Conservation (phyloP, 2,113 vertebrate genomes). For the Colinus virginianus region DNA sequence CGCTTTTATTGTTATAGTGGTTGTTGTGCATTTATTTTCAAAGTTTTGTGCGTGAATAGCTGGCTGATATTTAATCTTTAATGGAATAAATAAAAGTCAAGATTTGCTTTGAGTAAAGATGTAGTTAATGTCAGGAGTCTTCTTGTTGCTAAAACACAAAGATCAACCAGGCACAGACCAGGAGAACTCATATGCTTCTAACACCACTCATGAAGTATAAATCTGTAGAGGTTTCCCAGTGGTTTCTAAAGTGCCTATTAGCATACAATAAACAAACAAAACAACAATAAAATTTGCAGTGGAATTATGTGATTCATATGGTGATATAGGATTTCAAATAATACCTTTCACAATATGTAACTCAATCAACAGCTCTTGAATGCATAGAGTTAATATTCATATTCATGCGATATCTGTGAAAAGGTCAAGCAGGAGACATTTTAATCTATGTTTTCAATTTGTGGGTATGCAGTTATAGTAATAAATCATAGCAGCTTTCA, state of each 20-base stretch:
- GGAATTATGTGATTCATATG: background rate
- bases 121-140: background rate
- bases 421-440: slow-evolving; percentile 54
- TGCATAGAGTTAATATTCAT: slow-evolving; percentile 26
- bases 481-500: slow-evolving; percentile 33
- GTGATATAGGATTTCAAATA: background rate
- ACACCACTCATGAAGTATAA: background rate
- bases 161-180: background rate
- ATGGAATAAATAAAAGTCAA: background rate
- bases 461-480: background rate
- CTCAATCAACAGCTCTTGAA: background rate
- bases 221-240: background rate
- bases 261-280: background rate
- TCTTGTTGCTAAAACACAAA: background rate
- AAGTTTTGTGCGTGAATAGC: background rate
- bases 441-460: slow-evolving; percentile 59
- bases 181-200: background rate
- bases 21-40: background rate
- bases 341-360: background rate
- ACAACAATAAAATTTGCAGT: background rate
- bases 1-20: background rate
- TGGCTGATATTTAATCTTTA: background rate
- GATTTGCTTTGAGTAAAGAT: background rate
- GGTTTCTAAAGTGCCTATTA: background rate
- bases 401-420: background rate